Base-by-base conservation (phyloP, 2,113 vertebrate genomes). In the Oxyruncus cristatus region DNA sequence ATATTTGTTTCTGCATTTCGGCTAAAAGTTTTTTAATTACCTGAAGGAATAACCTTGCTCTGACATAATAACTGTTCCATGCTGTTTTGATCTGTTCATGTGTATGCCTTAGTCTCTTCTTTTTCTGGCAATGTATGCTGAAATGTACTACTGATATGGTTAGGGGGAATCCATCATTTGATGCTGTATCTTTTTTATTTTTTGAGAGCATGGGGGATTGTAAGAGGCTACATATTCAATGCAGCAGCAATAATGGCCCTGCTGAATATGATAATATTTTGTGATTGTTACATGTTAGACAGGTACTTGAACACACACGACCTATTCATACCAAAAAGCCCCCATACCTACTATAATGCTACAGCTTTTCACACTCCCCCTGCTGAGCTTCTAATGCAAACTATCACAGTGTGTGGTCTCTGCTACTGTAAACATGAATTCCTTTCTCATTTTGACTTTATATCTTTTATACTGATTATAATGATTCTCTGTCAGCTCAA, bases 331-430 rank as follows among this genome's bases (percentile, higher is more conserved):
- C 93, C 77, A 33, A 91, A 95, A 96, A 94, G 88, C 84, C 68
- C 76, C 91, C 73, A 77, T 93, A 97, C 92, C 89, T 81, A 72
- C 85, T 83, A 84, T 96, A 97, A 92, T 63, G 95, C 89, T 96
- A 72, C 77, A 96, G 93, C 91, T 97, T 97, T 97, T 95, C 95
- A 89, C 65, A 85, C 67, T 77, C 46, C 50, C 87, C 97, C 97
- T 97, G 97, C 97, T 98, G 98, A 85, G 97, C 92, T 96, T 96
- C 97, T 98, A 97, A 98, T 98, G 97, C 97, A 98, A 98, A 98
- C 96, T 91, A 91, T 97, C 98, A 85, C 98, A 98, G 98, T 97
- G 96, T 98, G 98, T 95, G 97, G 97, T 97, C 96, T 39, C 49
- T 75, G 65, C 72, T 97, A 96, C 96, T 96, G 89, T 98, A 98